These are phyloP conservation scores for Thumatha senex DNA, from an alignment of 2,888 invertebrate species.

Conservation along the genomic window DNA sequence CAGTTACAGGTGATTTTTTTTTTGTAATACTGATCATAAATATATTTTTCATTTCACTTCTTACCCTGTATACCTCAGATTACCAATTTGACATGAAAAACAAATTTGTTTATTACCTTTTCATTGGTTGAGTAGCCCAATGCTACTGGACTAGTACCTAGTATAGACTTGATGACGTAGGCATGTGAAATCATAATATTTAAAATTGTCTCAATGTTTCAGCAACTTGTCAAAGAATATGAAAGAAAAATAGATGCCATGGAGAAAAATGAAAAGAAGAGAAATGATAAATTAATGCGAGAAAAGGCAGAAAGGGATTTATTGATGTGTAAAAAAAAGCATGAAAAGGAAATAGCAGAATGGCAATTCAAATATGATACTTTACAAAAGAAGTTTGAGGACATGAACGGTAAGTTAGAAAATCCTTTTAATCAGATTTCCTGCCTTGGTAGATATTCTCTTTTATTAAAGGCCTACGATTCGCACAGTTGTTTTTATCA, in stretches of 20 bases:
- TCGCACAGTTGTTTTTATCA: too few species aligned
- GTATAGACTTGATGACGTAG: too few species aligned
- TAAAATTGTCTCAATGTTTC: conserved; percentile 19
- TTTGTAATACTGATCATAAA: not conserved
- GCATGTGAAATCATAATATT: too few species aligned
- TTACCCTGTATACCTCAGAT: too few species aligned
- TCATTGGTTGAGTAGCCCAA: too few species aligned
- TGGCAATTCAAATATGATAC: conserved; percentile 9
- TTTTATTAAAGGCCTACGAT: too few species aligned
- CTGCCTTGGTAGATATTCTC: too few species aligned
- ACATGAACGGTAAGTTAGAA: not conserved
- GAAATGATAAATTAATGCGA: not conserved
- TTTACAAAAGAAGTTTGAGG: conserved; percentile 3
- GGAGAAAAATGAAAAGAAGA: conserved; percentile 1
- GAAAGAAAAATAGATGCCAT: conserved; percentile 40
- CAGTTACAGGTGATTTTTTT: conserved; percentile 56
- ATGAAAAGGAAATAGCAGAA: conserved; percentile 21
- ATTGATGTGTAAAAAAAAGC: conserved; percentile 7
- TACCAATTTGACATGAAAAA: too few species aligned
- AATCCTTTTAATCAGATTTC: too few species aligned
- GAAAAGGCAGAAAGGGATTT: conserved; percentile 7
- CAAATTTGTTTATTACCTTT: not conserved
- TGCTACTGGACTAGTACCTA: too few species aligned
- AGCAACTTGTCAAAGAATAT: conserved; percentile 50
- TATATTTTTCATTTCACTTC: not conserved